Evolutionary conservation across 2,113 vertebrate species (phyloP).

Genomic region (Neomonachus schauinslandi): DNA sequence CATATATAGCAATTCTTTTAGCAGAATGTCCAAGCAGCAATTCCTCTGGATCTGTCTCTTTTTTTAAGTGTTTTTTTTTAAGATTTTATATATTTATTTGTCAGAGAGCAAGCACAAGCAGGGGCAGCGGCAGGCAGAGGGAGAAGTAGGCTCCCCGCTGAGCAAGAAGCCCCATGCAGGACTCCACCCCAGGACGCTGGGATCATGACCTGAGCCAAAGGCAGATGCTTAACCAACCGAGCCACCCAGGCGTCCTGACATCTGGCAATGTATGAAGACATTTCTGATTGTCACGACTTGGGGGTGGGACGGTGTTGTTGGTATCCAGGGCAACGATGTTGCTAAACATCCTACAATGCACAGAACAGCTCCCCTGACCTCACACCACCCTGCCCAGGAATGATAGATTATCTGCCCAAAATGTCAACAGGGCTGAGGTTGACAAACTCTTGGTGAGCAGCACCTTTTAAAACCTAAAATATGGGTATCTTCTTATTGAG

Average conservation of each 20-base stretch:
- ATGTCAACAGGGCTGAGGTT: neutral
- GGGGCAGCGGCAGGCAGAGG: too few relatives aligned
- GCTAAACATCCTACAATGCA: neutral
- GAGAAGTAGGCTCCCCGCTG: too few relatives aligned
- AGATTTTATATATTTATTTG: too few relatives aligned
- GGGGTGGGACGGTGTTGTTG: neutral
- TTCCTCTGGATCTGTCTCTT: neutral
- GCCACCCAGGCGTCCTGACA: neutral
- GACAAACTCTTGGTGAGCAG: neutral
- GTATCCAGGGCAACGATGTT: neutral
- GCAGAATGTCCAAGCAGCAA: neutral
- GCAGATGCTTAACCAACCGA: too few relatives aligned
- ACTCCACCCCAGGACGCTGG: too few relatives aligned
- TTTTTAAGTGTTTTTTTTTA: neutral
- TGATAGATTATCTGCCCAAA: neutral
- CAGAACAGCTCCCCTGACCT: neutral
- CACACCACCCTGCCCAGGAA: neutral
- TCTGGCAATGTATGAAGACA: neutral
- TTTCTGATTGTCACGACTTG: neutral
- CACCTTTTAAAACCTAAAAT: slow-evolving; percentile 30
- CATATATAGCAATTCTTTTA: neutral
- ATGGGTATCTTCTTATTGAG: neutral
- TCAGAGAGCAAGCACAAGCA: too few relatives aligned
- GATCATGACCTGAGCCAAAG: too few relatives aligned
- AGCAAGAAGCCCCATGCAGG: too few relatives aligned